Conservation (phyloP, 2,797 vertebrate genomes). For the Cirrhinus molitorella region DNA sequence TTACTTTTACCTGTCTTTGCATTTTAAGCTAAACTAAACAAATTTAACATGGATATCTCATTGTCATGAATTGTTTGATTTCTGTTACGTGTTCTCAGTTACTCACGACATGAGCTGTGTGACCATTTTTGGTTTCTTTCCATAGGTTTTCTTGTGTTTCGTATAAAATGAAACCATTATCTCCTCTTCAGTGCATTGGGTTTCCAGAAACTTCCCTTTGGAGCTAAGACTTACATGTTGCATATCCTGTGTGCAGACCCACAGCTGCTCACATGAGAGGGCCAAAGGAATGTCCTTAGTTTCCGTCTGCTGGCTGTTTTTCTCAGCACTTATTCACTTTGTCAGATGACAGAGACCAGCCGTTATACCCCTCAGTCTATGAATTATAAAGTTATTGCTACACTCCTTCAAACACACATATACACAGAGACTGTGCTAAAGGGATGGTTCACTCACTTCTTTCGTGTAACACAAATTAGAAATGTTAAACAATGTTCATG, state of each 20-base stretch:
- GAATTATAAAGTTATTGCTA: conserved; percentile 22
- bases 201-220: conserved; percentile 53
- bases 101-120: background rate
- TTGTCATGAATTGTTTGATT: background rate
- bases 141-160: background rate
- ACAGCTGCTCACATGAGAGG: conserved; percentile 57
- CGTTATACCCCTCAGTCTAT: background rate
- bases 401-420: conserved; percentile 10
- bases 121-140: background rate
- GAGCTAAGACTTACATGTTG: conserved; percentile 35
- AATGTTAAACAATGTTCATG: background rate
- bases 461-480: background rate
- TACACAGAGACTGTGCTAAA: background rate
- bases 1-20: background rate
- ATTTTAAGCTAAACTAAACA: background rate
- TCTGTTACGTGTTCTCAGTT: background rate
- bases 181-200: background rate
- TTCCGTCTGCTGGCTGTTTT: conserved; percentile 31
- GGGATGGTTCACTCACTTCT: background rate
- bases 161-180: background rate
- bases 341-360: conserved; percentile 30
- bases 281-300: conserved; percentile 49
- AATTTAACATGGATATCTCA: background rate
- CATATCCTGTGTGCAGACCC: conserved; percentile 48
- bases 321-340: conserved; percentile 13